Base-by-base conservation (phyloP, 1,140 invertebrate species). In the Ladona fulva region DNA sequence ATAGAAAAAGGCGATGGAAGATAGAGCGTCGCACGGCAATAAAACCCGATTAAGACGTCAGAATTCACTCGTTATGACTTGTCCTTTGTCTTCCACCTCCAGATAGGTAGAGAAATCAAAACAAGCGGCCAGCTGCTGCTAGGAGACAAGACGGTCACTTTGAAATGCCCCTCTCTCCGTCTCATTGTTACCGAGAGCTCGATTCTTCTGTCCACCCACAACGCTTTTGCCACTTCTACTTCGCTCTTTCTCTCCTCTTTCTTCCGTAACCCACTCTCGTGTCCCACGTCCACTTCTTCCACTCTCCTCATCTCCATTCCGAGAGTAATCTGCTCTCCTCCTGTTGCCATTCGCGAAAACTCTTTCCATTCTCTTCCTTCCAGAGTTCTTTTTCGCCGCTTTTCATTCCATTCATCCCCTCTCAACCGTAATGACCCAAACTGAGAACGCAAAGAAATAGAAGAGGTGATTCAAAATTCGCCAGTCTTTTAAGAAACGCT, bases 31-130 rank as follows among this genome's bases (percentile, higher is more conserved):
- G 44, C 3, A 66, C 5, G 52, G 52, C n/a, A 66, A 19, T 66
- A 66, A 66, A 66, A 66, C n/a, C 52, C 52, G 52, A 66, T 66
- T 66, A 66, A 66, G 52, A 16, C 52, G 52, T 66, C 52, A 66
- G 52, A 22, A 66, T 22, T 1, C 16, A 66, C 3, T 66, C 52
- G 16, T 22, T 19, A 22, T 66, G 52, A 16, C 52, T 66, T 66
- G 12, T 6, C 52, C 52, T 66, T 66, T 66, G 52, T 66, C 52
- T 66, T 12, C n/a, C 52, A 22, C 52, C 52, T 16, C 14, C n/a
- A 1, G 14, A 22, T 66, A 22, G 52, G 52, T 22, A 12, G 52
- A 12, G 16, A 66, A 66, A 66, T 66, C 52, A 66, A 66, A 66
- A 66, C n/a, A 66, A 22, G 52, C 52, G n/a, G 12, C 52, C 52